These are phyloP conservation scores for Drosophila anomalata DNA, from an alignment of 2,888 invertebrate species.

Conservation along the genomic window DNA sequence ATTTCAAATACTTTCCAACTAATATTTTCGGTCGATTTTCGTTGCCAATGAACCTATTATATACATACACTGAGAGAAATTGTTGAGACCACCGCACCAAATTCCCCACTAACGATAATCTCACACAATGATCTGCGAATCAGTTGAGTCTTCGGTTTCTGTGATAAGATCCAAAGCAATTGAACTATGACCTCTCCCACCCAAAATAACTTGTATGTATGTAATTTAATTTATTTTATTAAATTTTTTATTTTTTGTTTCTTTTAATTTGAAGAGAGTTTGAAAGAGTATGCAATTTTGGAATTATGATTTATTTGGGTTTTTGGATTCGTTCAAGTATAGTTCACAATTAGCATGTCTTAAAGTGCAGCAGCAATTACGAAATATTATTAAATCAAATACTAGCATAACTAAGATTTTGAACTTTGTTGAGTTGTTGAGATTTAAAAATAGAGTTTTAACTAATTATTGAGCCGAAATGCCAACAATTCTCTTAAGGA, in stretches of 20 bases:
- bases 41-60: constrained; percentile 59
- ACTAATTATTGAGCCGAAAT: constrained; percentile 39
- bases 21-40: constrained; percentile 56
- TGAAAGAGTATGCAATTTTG: constrained; percentile 63
- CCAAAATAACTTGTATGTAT: constrained; percentile 71
- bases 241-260: constrained; percentile 26
- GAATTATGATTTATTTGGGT: constrained; percentile 35
- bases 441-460: constrained; percentile 43
- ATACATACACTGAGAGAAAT: constrained; percentile 68
- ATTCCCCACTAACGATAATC: constrained; percentile 49
- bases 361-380: constrained; percentile 53
- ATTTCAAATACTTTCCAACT: constrained; percentile 32
- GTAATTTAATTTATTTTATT: constrained; percentile 56
- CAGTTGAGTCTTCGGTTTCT: constrained; percentile 45
- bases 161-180: constrained; percentile 56
- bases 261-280: constrained; percentile 40
- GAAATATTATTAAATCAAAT: constrained; percentile 18
- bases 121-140: constrained; percentile 49
- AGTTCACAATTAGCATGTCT: constrained; percentile 69
- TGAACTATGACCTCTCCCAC: constrained; percentile 50
- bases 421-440: constrained; percentile 50
- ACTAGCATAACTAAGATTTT: constrained; percentile 37
- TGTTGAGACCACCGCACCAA: constrained; percentile 66
- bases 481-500: constrained; percentile 59
- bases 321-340: constrained; percentile 38